Conservation (phyloP, 92 coral and sea anemone species). For the Virgularia gustaviana region DNA sequence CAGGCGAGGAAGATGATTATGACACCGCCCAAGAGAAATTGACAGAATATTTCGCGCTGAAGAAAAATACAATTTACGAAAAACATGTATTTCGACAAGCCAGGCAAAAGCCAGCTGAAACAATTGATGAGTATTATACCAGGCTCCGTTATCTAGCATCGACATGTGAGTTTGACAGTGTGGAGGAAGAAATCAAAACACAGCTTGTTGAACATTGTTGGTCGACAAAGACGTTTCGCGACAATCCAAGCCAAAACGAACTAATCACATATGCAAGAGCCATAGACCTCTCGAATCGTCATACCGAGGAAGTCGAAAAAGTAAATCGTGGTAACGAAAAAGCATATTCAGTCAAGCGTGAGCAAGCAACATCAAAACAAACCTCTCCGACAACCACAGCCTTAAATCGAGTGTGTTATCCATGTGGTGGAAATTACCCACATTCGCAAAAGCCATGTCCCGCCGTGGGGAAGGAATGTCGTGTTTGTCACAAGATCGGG, state of each 20-base stretch:
- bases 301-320: constrained; percentile 30
- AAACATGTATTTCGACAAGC: constrained; percentile 42
- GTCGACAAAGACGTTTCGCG: constrained; percentile 41
- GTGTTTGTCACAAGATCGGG: constrained; percentile 32
- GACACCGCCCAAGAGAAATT: constrained; percentile 37
- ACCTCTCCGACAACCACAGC: too few relatives aligned
- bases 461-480: constrained; percentile 14
- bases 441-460: constrained; percentile 22
- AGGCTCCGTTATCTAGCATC: constrained; percentile 31
- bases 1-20: constrained; percentile 39
- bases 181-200: constrained; percentile 26
- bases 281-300: constrained; percentile 33
- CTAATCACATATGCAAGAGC: constrained; percentile 24
- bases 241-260: constrained; percentile 17
- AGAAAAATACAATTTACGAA: constrained; percentile 35
- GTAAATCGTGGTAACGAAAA: constrained; percentile 5
- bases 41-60: constrained; percentile 30
- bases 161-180: constrained; percentile 29
- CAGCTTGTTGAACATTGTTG: constrained; percentile 45
- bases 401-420: constrained; percentile 18
- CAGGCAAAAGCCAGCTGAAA: constrained; percentile 30
- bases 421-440: constrained; percentile 43
- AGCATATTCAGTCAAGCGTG: constrained; percentile 5
- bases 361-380: background rate
- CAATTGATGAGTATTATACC: constrained; percentile 35